Evolutionary conservation across 2,797 vertebrate genomes (phyloP).

Genomic region (Kryptopterus vitreolus): DNA sequence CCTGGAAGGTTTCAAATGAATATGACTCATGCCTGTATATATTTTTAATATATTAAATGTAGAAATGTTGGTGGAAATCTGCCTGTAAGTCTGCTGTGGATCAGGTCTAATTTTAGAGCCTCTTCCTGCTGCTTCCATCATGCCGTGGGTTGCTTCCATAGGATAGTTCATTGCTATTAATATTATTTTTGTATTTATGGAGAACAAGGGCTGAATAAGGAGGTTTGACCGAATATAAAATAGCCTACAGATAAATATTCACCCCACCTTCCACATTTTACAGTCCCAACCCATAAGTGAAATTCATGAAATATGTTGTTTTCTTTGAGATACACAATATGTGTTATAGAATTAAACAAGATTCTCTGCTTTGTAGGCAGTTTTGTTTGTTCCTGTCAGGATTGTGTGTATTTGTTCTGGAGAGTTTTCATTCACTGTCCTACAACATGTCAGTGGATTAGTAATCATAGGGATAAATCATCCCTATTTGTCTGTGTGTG

Average conservation of each 20-base stretch:
- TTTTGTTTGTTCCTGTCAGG: not conserved
- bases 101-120: constrained; percentile 30
- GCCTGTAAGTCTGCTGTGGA: not conserved
- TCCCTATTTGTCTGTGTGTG: not conserved
- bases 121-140: constrained; percentile 11
- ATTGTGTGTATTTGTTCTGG: not conserved
- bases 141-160: constrained; percentile 4
- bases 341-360: not conserved
- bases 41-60: not conserved
- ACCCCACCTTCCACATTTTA: not conserved
- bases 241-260: not conserved
- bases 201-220: not conserved
- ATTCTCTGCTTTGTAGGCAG: not conserved
- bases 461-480: no score
- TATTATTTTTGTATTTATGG: constrained; percentile 23
- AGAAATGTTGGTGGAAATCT: constrained; percentile 19
- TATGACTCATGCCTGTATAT: not conserved
- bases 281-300: not conserved
- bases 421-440: not conserved
- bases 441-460: not conserved
- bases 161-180: constrained; percentile 26
- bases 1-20: not conserved
- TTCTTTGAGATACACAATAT: not conserved
- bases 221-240: not conserved
- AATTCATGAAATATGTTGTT: not conserved